phyloP scores from a whole-genome alignment of 1,140 invertebrate genomes.

The Magallana gigas region DNA sequence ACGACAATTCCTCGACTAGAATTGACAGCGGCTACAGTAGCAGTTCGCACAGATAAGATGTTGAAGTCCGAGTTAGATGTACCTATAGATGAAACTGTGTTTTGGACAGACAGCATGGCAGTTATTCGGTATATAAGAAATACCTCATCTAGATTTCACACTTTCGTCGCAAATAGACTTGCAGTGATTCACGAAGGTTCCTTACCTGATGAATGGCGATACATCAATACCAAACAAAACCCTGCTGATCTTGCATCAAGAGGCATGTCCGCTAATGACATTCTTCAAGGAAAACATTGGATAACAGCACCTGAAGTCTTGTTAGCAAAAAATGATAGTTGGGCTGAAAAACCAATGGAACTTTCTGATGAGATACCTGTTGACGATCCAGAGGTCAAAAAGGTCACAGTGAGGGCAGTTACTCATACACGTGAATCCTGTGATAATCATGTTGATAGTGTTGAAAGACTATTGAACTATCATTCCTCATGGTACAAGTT shows the following conservation, averaged over 20 bases:
- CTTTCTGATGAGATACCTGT: not conserved
- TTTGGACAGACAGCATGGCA: constrained; percentile 63
- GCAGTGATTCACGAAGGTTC: constrained; percentile 54
- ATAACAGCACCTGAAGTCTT: constrained; percentile 48
- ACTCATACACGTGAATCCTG: not conserved
- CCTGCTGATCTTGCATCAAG: constrained; percentile 65
- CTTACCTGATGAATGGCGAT: constrained; percentile 44
- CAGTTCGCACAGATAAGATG: constrained; percentile 60
- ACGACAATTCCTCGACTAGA: constrained; percentile 58
- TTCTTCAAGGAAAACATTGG: constrained; percentile 26
- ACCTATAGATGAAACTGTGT: constrained; percentile 39
- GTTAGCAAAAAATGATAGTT: not conserved
- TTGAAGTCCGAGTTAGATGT: constrained; percentile 51
- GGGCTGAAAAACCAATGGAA: constrained; percentile 24
- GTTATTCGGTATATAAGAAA: constrained; percentile 60
- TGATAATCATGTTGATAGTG: not conserved
- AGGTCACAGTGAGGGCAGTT: not conserved
- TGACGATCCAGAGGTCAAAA: constrained; percentile 52
- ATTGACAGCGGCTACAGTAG: constrained; percentile 64
- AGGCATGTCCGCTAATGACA: constrained; percentile 39
- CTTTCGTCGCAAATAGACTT: constrained; percentile 61
- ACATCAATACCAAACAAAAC: constrained; percentile 52
- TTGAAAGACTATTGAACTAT: constrained; percentile 2
- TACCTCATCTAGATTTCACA: constrained; percentile 55
- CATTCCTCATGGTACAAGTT: constrained; percentile 33